Evolutionary conservation across 1,140 invertebrate genomes (phyloP).

Genomic region (Ceratina australensis): DNA sequence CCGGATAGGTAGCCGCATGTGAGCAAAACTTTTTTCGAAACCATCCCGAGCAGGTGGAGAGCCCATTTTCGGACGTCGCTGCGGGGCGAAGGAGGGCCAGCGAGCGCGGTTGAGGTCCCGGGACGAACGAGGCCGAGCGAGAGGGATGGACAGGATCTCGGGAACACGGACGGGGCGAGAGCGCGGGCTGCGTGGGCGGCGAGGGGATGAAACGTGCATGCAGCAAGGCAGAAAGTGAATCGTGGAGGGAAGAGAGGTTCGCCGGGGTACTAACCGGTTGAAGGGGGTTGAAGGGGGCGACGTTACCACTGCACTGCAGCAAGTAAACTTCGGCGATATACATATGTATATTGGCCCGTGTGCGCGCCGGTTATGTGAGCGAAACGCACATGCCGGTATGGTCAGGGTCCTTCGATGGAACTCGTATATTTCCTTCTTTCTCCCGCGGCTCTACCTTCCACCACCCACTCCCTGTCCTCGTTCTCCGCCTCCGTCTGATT

Average conservation of each 20-base stretch:
- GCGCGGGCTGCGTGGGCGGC: too few species aligned
- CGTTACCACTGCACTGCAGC: slow-evolving; percentile 61
- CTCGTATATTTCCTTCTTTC: not conserved
- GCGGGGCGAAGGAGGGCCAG: not conserved
- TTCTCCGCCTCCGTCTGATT: not conserved
- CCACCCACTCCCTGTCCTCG: not conserved
- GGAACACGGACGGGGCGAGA: not conserved
- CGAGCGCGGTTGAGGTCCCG: too few species aligned
- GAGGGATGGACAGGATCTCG: not conserved
- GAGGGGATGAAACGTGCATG: not conserved
- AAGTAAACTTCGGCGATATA: slow-evolving; percentile 55
- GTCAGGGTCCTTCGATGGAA: slow-evolving; percentile 26
- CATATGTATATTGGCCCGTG: slow-evolving; percentile 26
- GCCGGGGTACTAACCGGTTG: slow-evolving; percentile 10
- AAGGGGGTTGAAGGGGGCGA: slow-evolving; percentile 29
- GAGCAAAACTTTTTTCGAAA: slow-evolving; percentile 63
- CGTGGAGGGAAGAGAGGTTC: slow-evolving; percentile 6
- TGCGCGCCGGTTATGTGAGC: slow-evolving; percentile 3
- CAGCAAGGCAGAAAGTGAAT: slow-evolving; percentile 27
- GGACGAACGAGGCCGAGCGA: not conserved
- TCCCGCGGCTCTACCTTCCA: too few species aligned
- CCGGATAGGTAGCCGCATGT: slow-evolving; percentile 22
- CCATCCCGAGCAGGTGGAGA: slow-evolving; percentile 54
- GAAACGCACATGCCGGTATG: not conserved
- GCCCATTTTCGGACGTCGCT: slow-evolving; percentile 51